Evolutionary conservation across 1,140 invertebrate genomes (phyloP).

Genomic region (Drosophila busckii): DNA sequence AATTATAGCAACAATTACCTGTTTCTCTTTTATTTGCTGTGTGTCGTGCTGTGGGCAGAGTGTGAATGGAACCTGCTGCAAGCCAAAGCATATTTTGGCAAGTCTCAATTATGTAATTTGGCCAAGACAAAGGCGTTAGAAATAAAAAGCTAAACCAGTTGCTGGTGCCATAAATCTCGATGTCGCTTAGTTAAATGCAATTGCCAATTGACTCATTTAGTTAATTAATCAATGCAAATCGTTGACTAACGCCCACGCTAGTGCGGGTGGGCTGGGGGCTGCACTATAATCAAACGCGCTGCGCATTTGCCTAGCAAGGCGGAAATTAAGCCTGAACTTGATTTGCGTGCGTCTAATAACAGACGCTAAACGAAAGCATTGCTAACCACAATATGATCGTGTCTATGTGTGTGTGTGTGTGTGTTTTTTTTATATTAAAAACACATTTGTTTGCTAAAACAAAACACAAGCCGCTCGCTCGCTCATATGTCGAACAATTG

Average conservation of each 20-base stretch:
- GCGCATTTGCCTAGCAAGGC: slow-evolving; percentile 50
- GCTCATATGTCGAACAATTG: slow-evolving; percentile 10
- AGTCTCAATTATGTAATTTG: slow-evolving; percentile 43
- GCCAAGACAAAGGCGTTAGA: slow-evolving; percentile 19
- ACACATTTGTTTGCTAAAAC: slow-evolving; percentile 38
- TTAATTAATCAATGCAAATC: slow-evolving; percentile 46
- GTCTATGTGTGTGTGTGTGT: too few relatives aligned
- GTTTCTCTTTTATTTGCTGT: slow-evolving; percentile 17
- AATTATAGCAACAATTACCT: slow-evolving; percentile 43
- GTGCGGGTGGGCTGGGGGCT: slow-evolving; percentile 48
- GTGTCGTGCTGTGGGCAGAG: slow-evolving; percentile 59
- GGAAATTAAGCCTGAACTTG: slow-evolving; percentile 39
- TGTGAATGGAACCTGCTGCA: slow-evolving; percentile 47
- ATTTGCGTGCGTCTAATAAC: slow-evolving; percentile 48
- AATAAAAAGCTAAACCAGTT: too few relatives aligned
- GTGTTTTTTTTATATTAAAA: slow-evolving; percentile 52
- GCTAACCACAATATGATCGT: slow-evolving; percentile 23
- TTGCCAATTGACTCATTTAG: slow-evolving; percentile 44
- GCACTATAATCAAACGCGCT: slow-evolving; percentile 54
- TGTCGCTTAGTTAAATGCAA: slow-evolving; percentile 38
- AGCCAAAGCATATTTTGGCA: slow-evolving; percentile 5
- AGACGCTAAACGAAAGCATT: slow-evolving; percentile 48
- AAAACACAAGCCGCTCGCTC: slow-evolving; percentile 26
- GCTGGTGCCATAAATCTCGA: slow-evolving; percentile 31
- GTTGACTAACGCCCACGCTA: slow-evolving; percentile 14